A percentile compares a stretch with the other conserved stretches of the same genome.
Conservation (phyloP, 2,113 vertebrate genomes). For the Anolis carolinensis region DNA sequence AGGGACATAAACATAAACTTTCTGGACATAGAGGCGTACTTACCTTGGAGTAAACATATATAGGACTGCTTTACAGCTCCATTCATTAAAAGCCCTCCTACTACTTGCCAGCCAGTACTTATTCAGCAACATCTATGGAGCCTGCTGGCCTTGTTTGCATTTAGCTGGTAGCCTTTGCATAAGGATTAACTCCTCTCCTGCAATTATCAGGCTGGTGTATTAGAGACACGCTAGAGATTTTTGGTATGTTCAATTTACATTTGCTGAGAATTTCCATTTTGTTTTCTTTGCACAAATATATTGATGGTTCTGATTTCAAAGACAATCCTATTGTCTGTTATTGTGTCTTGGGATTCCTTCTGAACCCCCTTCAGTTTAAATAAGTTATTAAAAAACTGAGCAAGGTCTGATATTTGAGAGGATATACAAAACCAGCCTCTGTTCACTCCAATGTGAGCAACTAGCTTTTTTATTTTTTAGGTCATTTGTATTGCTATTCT, state of each 20-base stretch:
- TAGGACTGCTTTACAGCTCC: background rate
- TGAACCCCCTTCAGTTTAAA: background rate
- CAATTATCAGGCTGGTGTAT: conserved; percentile 10
- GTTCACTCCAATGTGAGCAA: background rate
- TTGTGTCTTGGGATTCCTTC: background rate
- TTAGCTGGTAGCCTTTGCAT: conserved; percentile 4
- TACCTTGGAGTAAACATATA: background rate
- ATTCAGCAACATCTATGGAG: conserved; percentile 5
- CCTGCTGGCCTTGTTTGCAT: background rate
- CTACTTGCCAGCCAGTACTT: background rate
- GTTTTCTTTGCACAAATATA: background rate
- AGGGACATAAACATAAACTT: background rate
- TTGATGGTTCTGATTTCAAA: conserved; percentile 1
- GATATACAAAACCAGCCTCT: background rate
- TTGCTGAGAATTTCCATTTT: conserved; percentile 9
- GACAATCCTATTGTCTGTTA: background rate
- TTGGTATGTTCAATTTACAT: background rate
- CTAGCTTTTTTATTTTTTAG: background rate
- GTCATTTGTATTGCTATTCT: background rate
- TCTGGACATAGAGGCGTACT: background rate
- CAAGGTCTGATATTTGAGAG: background rate
- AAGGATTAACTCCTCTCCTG: conserved; percentile 7
- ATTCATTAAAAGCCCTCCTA: background rate
- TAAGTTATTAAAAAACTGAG: background rate
- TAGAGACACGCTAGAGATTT: background rate